phyloP scores from a whole-genome alignment of 2,888 invertebrate species.

The Pyrocoelia pectoralis region DNA sequence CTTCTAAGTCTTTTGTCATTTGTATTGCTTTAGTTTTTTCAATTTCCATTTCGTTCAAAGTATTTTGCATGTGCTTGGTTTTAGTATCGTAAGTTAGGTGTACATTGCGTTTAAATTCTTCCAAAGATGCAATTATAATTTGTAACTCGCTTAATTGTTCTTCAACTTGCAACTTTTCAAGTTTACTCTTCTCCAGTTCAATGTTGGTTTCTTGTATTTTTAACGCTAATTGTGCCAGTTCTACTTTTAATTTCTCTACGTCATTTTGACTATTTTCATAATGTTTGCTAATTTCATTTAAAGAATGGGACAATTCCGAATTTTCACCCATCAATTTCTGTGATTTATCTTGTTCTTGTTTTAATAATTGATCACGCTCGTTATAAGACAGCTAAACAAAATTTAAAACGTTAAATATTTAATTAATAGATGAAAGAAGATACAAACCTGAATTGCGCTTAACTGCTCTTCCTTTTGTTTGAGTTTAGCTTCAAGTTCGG shows the following conservation, averaged over 20 bases:
- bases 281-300: neutral
- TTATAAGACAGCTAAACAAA: slow-evolving; percentile 26
- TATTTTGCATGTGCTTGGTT: slow-evolving; percentile 49
- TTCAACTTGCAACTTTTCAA: slow-evolving; percentile 41
- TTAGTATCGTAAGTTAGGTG: slow-evolving; percentile 47
- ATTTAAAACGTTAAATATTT: no score
- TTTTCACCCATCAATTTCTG: slow-evolving; percentile 18
- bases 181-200: slow-evolving; percentile 10
- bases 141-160: slow-evolving; percentile 35
- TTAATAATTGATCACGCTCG: slow-evolving; percentile 34
- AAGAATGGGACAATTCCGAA: neutral
- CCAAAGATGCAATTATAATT: slow-evolving; percentile 22
- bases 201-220: slow-evolving; percentile 9
- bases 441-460: slow-evolving; percentile 38
- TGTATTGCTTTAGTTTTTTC: slow-evolving; percentile 48
- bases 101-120: slow-evolving; percentile 43
- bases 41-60: slow-evolving; percentile 49
- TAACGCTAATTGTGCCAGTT: neutral
- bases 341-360: slow-evolving; percentile 32
- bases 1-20: slow-evolving; percentile 34
- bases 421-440: neutral
- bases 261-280: neutral
- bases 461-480: slow-evolving; percentile 60
- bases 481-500: slow-evolving; percentile 58
- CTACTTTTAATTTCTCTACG: neutral